A percentile compares a stretch with the other conserved stretches of the same genome.
These are phyloP conservation scores for Euproctis similis DNA, from an alignment of 2,888 invertebrate genomes.

Conservation along the genomic window DNA sequence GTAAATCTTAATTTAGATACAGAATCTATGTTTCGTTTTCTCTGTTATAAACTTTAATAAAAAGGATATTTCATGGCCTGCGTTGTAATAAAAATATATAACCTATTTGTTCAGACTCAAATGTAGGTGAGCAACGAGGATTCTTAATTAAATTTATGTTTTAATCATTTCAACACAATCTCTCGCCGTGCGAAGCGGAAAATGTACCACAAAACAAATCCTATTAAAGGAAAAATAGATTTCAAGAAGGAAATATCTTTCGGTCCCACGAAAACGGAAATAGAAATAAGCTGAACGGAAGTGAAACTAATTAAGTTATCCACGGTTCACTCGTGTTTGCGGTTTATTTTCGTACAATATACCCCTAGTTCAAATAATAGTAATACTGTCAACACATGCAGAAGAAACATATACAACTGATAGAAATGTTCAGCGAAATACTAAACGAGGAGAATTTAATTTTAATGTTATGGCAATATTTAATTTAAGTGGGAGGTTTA, in stretches of 20 bases:
- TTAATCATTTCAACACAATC: slow-evolving; percentile 47
- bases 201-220: slow-evolving; percentile 52
- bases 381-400: slow-evolving; percentile 66
- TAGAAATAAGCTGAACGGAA: slow-evolving; percentile 72
- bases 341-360: slow-evolving; percentile 68
- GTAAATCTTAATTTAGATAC: too few species aligned
- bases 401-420: slow-evolving; percentile 57
- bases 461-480: slow-evolving; percentile 22
- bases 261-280: slow-evolving; percentile 65
- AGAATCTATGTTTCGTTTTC: too few species aligned
- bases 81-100: too few species aligned
- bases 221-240: slow-evolving; percentile 68
- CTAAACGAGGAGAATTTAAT: slow-evolving; percentile 39
- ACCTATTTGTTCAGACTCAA: too few species aligned
- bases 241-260: slow-evolving; percentile 57
- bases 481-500: slow-evolving; percentile 24
- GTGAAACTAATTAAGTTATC: slow-evolving; percentile 74
- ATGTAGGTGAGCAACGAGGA: too few species aligned
- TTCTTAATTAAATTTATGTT: slow-evolving; percentile 37
- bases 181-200: slow-evolving; percentile 31
- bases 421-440: slow-evolving; percentile 57
- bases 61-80: too few species aligned
- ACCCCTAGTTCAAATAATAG: slow-evolving; percentile 60
- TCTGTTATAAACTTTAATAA: too few species aligned
- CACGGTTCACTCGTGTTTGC: slow-evolving; percentile 57